A percentile compares a stretch with the other conserved stretches of the same genome.
phyloP scores from a whole-genome alignment of 2,113 vertebrate genomes.

The Symphodus melops region DNA sequence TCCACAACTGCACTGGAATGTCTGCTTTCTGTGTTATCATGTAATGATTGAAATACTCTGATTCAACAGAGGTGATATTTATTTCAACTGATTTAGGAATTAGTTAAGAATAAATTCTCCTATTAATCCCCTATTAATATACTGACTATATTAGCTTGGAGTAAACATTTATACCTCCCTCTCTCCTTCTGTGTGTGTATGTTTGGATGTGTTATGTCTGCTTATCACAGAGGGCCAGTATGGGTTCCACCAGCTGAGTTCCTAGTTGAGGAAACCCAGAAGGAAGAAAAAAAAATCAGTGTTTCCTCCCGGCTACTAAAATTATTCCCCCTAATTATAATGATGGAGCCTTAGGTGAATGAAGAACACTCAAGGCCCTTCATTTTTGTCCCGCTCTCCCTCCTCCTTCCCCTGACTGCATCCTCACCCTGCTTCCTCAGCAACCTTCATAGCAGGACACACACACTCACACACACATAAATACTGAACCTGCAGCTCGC shows the following conservation, averaged over 20 bases:
- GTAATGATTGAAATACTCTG: constrained; percentile 50
- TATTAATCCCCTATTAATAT: background rate
- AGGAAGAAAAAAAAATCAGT: constrained; percentile 44
- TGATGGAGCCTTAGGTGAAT: constrained; percentile 71
- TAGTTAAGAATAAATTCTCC: background rate
- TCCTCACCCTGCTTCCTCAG: constrained; percentile 80
- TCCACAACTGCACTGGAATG: constrained; percentile 43
- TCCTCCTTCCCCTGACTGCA: constrained; percentile 68
- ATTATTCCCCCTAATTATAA: constrained; percentile 73
- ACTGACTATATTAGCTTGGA: background rate
- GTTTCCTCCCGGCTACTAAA: constrained; percentile 75
- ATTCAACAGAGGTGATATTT: constrained; percentile 42
- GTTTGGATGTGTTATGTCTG: constrained; percentile 1
- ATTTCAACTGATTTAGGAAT: constrained; percentile 21
- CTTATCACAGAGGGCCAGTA: constrained; percentile 51
- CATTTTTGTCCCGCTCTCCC: constrained; percentile 53
- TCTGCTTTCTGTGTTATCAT: constrained; percentile 26
- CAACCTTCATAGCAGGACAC: constrained; percentile 71
- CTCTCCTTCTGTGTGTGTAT: background rate
- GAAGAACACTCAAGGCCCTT: constrained; percentile 76
- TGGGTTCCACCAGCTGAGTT: constrained; percentile 56
- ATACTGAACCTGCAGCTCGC: constrained; percentile 71
- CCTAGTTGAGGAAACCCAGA: constrained; percentile 57
- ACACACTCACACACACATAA: constrained; percentile 57
- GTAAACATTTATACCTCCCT: background rate